These are phyloP conservation scores for Labrus mixtus DNA, from an alignment of 2,113 vertebrate species.

Conservation along the genomic window DNA sequence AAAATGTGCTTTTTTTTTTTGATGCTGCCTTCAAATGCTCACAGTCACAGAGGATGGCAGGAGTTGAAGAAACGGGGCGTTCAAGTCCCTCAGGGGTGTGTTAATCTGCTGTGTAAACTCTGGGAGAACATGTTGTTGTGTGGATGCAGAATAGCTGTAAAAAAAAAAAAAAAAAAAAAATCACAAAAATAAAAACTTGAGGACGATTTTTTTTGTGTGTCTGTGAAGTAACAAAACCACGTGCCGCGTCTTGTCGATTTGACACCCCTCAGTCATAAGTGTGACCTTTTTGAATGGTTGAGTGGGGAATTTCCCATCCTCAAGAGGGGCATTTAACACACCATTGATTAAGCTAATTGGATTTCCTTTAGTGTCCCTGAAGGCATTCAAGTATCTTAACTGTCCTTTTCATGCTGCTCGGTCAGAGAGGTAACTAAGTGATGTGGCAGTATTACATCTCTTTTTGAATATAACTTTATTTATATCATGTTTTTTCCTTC, in stretches of 20 bases:
- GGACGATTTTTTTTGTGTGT: too few relatives aligned
- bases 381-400: slow-evolving; percentile 4
- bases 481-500: not conserved
- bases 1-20: slow-evolving; percentile 14
- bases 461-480: not conserved
- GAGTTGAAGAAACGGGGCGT: not conserved
- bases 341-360: slow-evolving; percentile 64
- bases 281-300: not conserved
- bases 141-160: too few relatives aligned
- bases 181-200: too few relatives aligned
- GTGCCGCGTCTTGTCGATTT: too few relatives aligned
- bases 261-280: not conserved
- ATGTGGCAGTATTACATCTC: not conserved
- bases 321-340: slow-evolving; percentile 50
- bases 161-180: too few relatives aligned
- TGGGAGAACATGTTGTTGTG: too few relatives aligned
- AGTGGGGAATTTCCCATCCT: slow-evolving; percentile 24
- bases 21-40: not conserved
- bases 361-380: slow-evolving; percentile 39
- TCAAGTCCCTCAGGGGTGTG: not conserved
- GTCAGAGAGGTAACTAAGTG: not conserved
- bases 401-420: slow-evolving; percentile 35
- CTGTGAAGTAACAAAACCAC: too few relatives aligned
- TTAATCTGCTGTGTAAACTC: too few relatives aligned
- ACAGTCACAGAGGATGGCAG: not conserved